Base-by-base conservation (phyloP, 2,888 invertebrate genomes). In the Caenorhabditis wallacei region DNA sequence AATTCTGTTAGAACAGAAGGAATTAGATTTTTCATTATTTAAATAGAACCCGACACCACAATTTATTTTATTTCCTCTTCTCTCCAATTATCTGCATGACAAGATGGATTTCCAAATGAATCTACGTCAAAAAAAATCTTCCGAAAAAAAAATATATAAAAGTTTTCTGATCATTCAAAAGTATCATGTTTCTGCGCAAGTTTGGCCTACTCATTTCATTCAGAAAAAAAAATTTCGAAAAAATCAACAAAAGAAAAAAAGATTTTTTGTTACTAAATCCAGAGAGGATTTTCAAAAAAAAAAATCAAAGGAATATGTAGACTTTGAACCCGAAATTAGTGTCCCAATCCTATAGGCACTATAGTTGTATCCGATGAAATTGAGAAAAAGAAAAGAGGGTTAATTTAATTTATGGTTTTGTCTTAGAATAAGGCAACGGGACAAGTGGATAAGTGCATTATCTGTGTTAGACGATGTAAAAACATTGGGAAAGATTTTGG, bases 101-200 rank as follows among this genome's bases (percentile, higher is more conserved):
- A 18, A 48, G 18, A 18, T 48, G 46, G 18, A 4, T 48, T 48
- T 48, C 13, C 46, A 18, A 48, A 13, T 18, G 3, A 18, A 48
- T 48, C 18, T 18, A 18, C 46, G n/a, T 18, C 46, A 48, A 48
- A 18, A 7, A 18, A 48, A 4, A 13, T 18, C 46, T 13, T 48
- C 30, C 30, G 30, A 30, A 30, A 5, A 8, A 48, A 18, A 43
- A 43, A 13, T 43, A 11, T 13, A 2, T 13, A 51, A 43, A 61
- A 43, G 61, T 61, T 61, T 46, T 61, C 61, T 61, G 61, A 40
- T 61, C 61, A 46, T 61, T 61, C 61, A 43, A 61, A 61, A 46
- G 61, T 61, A 61, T 61, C 61, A 26, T 16, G 40, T 61, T 61
- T 43, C 61, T n/a, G 24, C 26, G 56, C 13, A 24, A 43, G 43